These are phyloP conservation scores for Harpagus bidentatus DNA, from an alignment of 2,113 vertebrate species.

Conservation along the genomic window DNA sequence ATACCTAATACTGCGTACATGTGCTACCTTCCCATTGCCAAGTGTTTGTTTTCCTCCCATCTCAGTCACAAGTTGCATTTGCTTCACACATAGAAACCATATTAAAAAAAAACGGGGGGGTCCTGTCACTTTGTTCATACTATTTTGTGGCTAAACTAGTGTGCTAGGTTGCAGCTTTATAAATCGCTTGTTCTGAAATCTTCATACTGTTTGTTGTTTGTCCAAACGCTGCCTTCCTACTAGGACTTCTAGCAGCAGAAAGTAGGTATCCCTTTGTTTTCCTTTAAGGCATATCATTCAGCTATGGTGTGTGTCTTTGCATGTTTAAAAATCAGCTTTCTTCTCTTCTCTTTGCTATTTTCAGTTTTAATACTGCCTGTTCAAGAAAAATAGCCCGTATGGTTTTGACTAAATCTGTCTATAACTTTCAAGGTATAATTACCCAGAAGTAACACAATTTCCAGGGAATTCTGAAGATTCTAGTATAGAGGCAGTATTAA, in stretches of 20 bases:
- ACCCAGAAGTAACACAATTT: background rate
- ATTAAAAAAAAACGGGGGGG: background rate
- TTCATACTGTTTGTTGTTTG: slow-evolving; percentile 84
- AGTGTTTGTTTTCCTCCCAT: background rate
- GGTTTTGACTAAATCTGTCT: background rate
- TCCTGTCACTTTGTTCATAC: background rate
- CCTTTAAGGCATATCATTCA: slow-evolving; percentile 74
- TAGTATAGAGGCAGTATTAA: slow-evolving; percentile 71
- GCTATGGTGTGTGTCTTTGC: slow-evolving; percentile 72
- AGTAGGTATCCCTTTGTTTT: slow-evolving; percentile 92
- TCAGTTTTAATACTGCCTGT: slow-evolving; percentile 75
- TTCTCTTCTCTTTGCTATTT: slow-evolving; percentile 50
- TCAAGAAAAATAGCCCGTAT: background rate
- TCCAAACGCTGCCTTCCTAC: slow-evolving; percentile 86
- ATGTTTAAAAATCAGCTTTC: slow-evolving; percentile 66
- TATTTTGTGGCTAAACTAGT: slow-evolving; percentile 57
- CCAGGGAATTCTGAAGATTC: background rate
- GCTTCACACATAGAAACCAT: background rate
- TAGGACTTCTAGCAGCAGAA: slow-evolving; percentile 98
- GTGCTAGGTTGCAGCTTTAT: slow-evolving; percentile 67
- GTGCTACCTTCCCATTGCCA: background rate
- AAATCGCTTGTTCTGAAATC: slow-evolving; percentile 75
- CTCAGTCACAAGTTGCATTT: background rate
- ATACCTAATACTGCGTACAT: background rate
- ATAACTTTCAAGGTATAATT: background rate